Evolutionary conservation across 2,888 invertebrate genomes (phyloP), one percentile per base, ranked within the genome.

Genomic region (Hirtodrosophila trivittata): DNA sequence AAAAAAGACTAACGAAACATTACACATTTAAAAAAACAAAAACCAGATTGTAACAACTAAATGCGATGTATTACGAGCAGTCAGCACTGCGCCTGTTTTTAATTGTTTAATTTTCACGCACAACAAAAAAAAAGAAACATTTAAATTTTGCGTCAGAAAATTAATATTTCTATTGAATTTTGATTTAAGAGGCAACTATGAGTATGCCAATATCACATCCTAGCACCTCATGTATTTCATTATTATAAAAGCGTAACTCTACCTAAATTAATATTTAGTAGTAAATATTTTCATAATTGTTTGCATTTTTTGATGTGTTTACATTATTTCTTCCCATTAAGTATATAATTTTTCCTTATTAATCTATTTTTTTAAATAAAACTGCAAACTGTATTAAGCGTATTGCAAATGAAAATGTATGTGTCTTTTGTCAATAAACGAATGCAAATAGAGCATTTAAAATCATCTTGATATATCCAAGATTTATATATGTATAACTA

Each of bases 301-400:
- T 70, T 65, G 59, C 66, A 56, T 38, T 45, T 51, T 58, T 42
- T 76, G n/a, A n/a, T n/a, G n/a, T n/a, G 55, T 77, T 77, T 56
- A 67, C 57, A 63, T 51, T 21, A 33, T 45, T 55, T 45, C 30
- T 63, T 42, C 32, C 41, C 38, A 46, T 62, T 58, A 54, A 43
- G 46, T 49, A 46, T 54, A 59, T 35, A 38, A 57, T 39, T 62
- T 67, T 35, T 49, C 46, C 39, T 41, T 49, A 50, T 42, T 51
- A 3, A 54, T 58, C 41, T 54, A 35, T 59, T 51, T 65, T 30
- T 47, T 56, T 66, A 16, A 77, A 77, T 84, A 66, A 76, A 80
- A 64, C 50, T 57, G 56, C 66, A 78, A 83, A 65, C 41, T 78
- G 67, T 83, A 80, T 83, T 83, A 67, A 55, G 77, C 70, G 72